Evolutionary conservation across 2,797 vertebrate species (phyloP), one percentile per base, ranked within the genome.

Genomic region (Lateolabrax maculatus): DNA sequence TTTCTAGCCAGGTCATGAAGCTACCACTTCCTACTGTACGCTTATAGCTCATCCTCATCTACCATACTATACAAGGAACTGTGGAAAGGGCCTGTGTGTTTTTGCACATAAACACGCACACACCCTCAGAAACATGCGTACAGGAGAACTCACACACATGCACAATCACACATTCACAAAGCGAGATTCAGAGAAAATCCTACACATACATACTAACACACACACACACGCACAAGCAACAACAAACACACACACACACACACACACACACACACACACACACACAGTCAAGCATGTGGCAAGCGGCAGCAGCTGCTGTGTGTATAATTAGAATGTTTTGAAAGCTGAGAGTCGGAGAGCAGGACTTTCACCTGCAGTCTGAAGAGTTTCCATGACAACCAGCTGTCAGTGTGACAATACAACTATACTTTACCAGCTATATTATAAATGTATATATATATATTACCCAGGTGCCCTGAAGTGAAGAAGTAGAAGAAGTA

Each of bases 291-390:
- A 81, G 84, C 80, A 83, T 86, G 89, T 88, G 75, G 91, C 80
- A 81, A 69, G 86, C 89, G 37, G 91, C 87, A 90, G 91, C 94
- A 93, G 94, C 92, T 94, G 93, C 85, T 89, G 89, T 74, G 91
- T 90, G 79, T 94, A 94, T 93, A 92, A 91, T 94, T 94, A 94
- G 93, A 92, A 73, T 89, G 89, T 93, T 94, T 94, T 93, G 92
- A 93, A 94, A 94, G 90, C 87, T 75, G 89, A 93, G 88, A 91
- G 87, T 84, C 2, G 7, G 75, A 82, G 56, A 71, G 80, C 80
- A 84, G 78, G 74, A 89, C 89, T 82, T 92, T 90, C 90, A 94
- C 92, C 94, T 93, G 90, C 84, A 90, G 73, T 77, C 68, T 77
- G 65, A 81, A 71, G 57, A 55, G 82, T 92, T 87, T 57, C 84